Conservation (phyloP, 2,797 vertebrate genomes). For the Channa striata region DNA sequence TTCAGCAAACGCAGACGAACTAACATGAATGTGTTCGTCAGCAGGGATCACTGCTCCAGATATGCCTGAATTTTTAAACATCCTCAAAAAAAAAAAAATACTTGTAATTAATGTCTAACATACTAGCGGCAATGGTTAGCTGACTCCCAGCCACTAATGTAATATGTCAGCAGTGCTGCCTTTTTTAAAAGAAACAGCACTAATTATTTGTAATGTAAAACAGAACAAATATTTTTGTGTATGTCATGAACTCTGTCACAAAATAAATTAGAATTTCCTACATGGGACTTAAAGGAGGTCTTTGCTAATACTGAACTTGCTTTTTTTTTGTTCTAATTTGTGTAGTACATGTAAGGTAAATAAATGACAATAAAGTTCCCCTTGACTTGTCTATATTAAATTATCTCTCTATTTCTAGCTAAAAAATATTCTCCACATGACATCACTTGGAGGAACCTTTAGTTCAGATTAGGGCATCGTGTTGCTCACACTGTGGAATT, state of each 20-base stretch:
- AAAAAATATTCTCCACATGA: too few species aligned
- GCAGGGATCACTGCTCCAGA: conserved; percentile 17
- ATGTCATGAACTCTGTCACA: conserved; percentile 5
- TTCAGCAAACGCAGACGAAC: conserved; percentile 10
- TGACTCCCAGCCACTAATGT: conserved; percentile 11
- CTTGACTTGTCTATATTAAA: too few species aligned
- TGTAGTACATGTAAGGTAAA: too few species aligned
- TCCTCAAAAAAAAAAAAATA: conserved; percentile 12
- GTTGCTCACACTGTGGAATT: too few species aligned
- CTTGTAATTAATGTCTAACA: conserved; percentile 27
- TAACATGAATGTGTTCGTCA: conserved; percentile 17
- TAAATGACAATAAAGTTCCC: too few species aligned
- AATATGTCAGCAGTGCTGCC: conserved; percentile 9
- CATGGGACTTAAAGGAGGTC: not conserved
- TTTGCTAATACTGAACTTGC: too few species aligned
- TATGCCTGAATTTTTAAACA: conserved; percentile 10
- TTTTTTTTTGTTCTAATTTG: too few species aligned
- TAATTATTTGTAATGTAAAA: conserved; percentile 10
- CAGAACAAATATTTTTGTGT: not conserved
- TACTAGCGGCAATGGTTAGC: conserved; percentile 4
- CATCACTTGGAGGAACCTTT: too few species aligned
- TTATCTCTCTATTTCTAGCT: too few species aligned
- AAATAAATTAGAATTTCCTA: conserved; percentile 14
- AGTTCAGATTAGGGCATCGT: too few species aligned
- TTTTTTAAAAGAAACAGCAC: conserved; percentile 25